A percentile compares a stretch with the other conserved stretches of the same genome.
These are phyloP conservation scores for Agapornis canus DNA, from an alignment of 2,797 vertebrate genomes.

Conservation along the genomic window DNA sequence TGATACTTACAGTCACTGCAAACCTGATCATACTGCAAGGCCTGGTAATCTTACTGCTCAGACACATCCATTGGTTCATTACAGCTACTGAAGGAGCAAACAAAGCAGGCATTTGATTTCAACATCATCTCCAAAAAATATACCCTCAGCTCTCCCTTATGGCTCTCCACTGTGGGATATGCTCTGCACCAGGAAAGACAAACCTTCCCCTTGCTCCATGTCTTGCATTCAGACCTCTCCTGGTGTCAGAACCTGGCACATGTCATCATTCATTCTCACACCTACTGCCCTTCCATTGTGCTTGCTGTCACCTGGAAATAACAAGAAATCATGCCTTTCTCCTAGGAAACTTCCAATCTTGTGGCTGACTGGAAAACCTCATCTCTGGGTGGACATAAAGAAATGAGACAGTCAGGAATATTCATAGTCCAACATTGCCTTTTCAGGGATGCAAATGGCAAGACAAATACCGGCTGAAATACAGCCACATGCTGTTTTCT, in stretches of 20 bases:
- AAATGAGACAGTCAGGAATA: neutral
- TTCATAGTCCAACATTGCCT: neutral
- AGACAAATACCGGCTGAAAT: neutral
- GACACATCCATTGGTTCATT: neutral
- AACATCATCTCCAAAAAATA: neutral
- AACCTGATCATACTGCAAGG: neutral
- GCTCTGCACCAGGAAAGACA: neutral
- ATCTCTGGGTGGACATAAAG: neutral
- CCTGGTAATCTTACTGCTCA: neutral
- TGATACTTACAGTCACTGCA: neutral
- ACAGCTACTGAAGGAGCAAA: neutral
- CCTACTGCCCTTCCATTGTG: neutral
- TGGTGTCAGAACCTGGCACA: neutral
- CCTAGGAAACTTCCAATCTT: neutral
- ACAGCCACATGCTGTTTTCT: neutral
- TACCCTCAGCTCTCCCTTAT: neutral
- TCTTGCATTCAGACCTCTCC: neutral
- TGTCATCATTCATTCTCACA: neutral
- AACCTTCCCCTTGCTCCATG: neutral
- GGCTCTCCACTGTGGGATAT: fast-evolving
- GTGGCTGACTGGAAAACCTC: neutral
- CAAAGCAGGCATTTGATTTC: neutral
- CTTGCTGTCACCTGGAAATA: neutral
- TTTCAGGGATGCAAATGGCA: neutral
- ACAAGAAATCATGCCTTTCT: neutral